Base-by-base conservation (phyloP, 2,797 vertebrate genomes). In the Zonotrichia albicollis region DNA sequence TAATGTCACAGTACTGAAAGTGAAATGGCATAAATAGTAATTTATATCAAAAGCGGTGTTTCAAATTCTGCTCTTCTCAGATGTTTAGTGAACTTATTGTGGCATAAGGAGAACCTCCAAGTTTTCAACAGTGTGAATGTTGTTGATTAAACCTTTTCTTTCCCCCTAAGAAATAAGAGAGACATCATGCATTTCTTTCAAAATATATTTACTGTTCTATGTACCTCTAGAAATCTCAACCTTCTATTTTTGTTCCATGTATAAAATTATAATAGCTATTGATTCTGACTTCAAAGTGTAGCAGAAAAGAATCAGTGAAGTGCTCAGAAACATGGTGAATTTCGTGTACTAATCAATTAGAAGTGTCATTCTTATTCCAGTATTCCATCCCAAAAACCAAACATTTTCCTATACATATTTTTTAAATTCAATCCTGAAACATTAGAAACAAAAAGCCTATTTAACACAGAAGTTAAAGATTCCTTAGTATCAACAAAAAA, bases 191-290 rank as follows among this genome's bases (percentile, higher is more conserved):
- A 9, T 68, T 84, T 64, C 25, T 60, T 83, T 77, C 40, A 79
- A 92, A 84, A 64, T 54, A 25, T 76, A 38, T 60, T 89, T 25
- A 32, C 46, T 74, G 5, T 74, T 85, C 29, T 48, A 29, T 40
- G 30, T 84, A 68, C 14, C 8, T 91, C 42, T 77, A 42, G 45
- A 89, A 95, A 85, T 8, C 7, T 57, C 62, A 89, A 40, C 10
- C 6, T 57, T 66, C 74, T 68, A 11, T 61, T 93, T 89, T 55
- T 64, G 34, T 91, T 92, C 45, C 25, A 43, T 9, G 42, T 85
- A 93, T 2, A 38, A 67, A 94, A 91, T 90, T 76, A 72, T 76
- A 93, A 66, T 80, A 80, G 57, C 51, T 84, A 85, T 79, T 92
- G 77, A 95, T 93, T 85, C 22, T 65, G 29, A 11, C 38, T 94